These are phyloP conservation scores for Nansenia antarctica DNA, from an alignment of 2,113 vertebrate genomes.

Conservation along the genomic window DNA sequence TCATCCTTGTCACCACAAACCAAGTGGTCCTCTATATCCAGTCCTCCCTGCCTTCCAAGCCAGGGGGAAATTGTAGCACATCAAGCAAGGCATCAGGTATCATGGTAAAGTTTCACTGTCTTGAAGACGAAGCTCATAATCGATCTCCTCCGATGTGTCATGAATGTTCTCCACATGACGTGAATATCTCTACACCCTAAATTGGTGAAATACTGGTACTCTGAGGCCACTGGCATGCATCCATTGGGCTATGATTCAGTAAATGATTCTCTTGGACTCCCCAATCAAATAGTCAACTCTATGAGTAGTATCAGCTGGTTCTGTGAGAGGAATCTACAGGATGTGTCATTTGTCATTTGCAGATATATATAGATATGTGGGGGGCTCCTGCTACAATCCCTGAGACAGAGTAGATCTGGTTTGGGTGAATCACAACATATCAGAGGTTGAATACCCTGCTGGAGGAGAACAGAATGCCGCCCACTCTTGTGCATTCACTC, in stretches of 20 bases:
- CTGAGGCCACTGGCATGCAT: neutral
- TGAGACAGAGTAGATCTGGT: neutral
- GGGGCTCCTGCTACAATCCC: neutral
- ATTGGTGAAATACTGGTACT: neutral
- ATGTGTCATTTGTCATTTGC: constrained; percentile 1
- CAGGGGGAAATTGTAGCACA: neutral
- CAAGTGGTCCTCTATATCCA: neutral
- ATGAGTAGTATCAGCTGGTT: no score
- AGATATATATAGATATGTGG: neutral
- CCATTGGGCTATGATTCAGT: neutral
- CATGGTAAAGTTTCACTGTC: neutral
- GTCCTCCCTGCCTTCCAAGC: neutral
- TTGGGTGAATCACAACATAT: neutral
- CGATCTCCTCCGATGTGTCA: neutral
- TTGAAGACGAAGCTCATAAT: neutral
- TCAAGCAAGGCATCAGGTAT: neutral
- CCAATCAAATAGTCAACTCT: neutral
- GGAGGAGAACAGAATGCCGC: constrained; percentile 27
- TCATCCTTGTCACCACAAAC: neutral
- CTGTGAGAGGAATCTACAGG: neutral
- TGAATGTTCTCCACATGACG: no score
- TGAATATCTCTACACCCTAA: neutral
- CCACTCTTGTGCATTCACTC: constrained; percentile 27
- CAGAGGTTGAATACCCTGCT: neutral
- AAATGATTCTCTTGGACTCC: neutral